A percentile compares a stretch with the other conserved stretches of the same genome.
These are phyloP conservation scores for Symphodus melops DNA, from an alignment of 2,113 vertebrate genomes.

Conservation along the genomic window DNA sequence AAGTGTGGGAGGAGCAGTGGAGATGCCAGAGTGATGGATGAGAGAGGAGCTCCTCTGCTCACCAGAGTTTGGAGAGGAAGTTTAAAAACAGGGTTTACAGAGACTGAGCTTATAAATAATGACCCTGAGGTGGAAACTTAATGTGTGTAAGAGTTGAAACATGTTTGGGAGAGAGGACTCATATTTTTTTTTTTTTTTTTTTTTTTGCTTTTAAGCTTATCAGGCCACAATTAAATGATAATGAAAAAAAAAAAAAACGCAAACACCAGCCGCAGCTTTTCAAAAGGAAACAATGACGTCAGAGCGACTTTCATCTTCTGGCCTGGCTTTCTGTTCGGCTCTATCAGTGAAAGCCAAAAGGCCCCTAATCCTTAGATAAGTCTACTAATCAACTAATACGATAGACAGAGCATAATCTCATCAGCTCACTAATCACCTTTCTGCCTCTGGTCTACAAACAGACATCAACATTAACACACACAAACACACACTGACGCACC, in stretches of 20 bases:
- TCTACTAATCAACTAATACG: conserved; percentile 76
- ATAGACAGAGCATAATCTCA: conserved; percentile 72
- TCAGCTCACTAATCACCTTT: conserved; percentile 71
- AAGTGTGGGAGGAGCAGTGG: conserved; percentile 81
- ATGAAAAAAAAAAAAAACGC: conserved; percentile 28
- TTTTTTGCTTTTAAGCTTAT: conserved; percentile 68
- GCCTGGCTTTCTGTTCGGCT: conserved; percentile 54
- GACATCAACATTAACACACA: conserved; percentile 25
- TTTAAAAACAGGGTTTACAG: conserved; percentile 58
- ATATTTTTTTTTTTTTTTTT: conserved; percentile 62
- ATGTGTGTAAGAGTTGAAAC: conserved; percentile 23
- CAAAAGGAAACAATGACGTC: conserved; percentile 58
- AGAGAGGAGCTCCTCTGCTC: conserved; percentile 57
- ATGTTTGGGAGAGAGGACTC: conserved; percentile 40
- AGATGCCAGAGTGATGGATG: conserved; percentile 69
- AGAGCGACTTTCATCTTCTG: conserved; percentile 64
- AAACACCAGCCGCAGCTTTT: conserved; percentile 42
- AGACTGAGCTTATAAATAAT: conserved; percentile 56
- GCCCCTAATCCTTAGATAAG: conserved; percentile 72
- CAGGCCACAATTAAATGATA: conserved; percentile 70
- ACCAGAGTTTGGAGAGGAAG: conserved; percentile 58
- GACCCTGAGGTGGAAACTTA: conserved; percentile 47
- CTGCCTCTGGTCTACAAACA: conserved; percentile 55
- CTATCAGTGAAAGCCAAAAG: conserved; percentile 72
- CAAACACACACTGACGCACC: not conserved